A percentile compares a stretch with the other conserved stretches of the same genome.
These are phyloP conservation scores for Urocynchramus pylzowi DNA, from an alignment of 2,113 vertebrate genomes.

Conservation along the genomic window DNA sequence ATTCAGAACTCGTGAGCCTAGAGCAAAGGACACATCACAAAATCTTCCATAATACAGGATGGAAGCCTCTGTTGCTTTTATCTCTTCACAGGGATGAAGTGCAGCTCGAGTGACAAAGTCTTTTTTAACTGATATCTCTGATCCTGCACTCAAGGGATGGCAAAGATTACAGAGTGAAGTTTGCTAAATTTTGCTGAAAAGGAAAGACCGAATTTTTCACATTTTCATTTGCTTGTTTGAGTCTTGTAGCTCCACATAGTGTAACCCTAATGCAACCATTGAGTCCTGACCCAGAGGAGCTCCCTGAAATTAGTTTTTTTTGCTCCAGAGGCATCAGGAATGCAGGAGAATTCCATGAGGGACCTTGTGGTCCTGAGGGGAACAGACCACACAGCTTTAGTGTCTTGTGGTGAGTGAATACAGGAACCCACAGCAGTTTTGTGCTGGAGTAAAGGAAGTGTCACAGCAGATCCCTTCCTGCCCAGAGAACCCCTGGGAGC, in stretches of 20 bases:
- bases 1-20: neutral
- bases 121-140: neutral
- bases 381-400: neutral
- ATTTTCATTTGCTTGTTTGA: neutral
- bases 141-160: neutral
- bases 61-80: neutral
- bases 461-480: neutral
- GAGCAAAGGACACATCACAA: neutral
- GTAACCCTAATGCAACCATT: neutral
- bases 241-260: neutral
- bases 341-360: neutral
- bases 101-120: neutral
- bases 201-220: neutral
- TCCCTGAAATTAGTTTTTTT: neutral
- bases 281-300: neutral
- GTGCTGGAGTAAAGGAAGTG: neutral
- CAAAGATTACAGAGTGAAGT: neutral
- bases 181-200: neutral
- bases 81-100: neutral
- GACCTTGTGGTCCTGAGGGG: neutral
- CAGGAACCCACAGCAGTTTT: neutral
- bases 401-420: neutral
- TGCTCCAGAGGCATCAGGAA: neutral
- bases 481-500: neutral
- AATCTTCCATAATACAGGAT: neutral